Conservation (phyloP, 2,888 invertebrate species). For the Noctua janthe region DNA sequence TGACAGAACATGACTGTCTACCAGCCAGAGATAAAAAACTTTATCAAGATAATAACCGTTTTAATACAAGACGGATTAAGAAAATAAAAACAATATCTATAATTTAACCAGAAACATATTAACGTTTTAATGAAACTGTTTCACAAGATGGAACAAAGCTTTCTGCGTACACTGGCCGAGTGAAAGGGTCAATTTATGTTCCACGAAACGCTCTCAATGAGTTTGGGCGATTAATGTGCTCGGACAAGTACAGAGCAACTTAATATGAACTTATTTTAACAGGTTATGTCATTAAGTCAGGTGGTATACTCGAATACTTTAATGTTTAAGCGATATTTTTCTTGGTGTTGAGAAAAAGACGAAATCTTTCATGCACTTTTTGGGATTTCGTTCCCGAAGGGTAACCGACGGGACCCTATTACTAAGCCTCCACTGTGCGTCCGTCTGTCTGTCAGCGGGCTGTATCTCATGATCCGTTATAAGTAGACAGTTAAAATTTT, state of each 20-base stretch:
- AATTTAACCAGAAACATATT: constrained; percentile 28
- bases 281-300: constrained; percentile 59
- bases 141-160: constrained; percentile 44
- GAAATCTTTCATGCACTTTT: not conserved
- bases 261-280: constrained; percentile 57
- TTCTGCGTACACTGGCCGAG: constrained; percentile 51
- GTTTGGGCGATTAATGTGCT: constrained; percentile 65
- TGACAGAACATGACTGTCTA: no score
- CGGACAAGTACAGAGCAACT: constrained; percentile 53
- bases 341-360: not conserved
- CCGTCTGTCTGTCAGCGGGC: no score
- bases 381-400: no score
- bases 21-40: not conserved
- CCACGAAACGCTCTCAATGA: constrained; percentile 60
- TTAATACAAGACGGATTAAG: constrained; percentile 13
- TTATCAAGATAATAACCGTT: constrained; percentile 6
- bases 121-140: constrained; percentile 48
- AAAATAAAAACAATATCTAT: constrained; percentile 37
- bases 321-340: constrained; percentile 12
- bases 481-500: no score
- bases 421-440: no score
- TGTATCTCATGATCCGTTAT: no score
- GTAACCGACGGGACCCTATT: no score
- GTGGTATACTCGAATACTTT: constrained; percentile 36
- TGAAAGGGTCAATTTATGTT: constrained; percentile 73